These are phyloP conservation scores for Lycorma delicatula DNA, from an alignment of 1,140 invertebrate species.

Conservation along the genomic window DNA sequence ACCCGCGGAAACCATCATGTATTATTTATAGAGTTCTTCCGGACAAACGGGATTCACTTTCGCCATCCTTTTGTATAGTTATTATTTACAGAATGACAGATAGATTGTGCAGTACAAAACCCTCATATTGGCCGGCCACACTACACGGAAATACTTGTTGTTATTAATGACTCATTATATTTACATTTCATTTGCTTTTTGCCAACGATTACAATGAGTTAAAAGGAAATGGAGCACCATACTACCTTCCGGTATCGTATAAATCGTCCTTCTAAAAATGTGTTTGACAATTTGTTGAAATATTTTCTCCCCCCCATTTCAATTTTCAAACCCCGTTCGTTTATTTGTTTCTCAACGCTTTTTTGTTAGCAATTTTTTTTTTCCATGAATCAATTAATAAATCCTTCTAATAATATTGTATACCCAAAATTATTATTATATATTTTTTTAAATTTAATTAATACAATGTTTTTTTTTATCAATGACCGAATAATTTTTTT, in stretches of 20 bases:
- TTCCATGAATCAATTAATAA: too few relatives aligned
- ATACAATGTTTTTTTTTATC: too few relatives aligned
- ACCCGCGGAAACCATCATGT: conserved; percentile 1
- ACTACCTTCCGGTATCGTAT: too few relatives aligned
- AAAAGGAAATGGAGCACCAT: too few relatives aligned
- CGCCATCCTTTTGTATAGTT: not conserved
- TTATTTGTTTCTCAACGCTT: too few relatives aligned
- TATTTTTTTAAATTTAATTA: too few relatives aligned
- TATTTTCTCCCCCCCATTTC: not conserved
- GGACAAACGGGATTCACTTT: conserved; percentile 2
- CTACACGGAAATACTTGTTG: conserved; percentile 3
- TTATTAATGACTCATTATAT: conserved; percentile 7
- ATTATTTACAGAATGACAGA: conserved; percentile 1
- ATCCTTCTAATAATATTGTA: too few relatives aligned
- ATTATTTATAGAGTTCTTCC: conserved; percentile 3
- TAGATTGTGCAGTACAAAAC: not conserved
- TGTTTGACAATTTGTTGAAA: not conserved
- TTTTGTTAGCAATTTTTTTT: too few relatives aligned
- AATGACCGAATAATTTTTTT: too few relatives aligned
- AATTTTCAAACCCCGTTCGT: not conserved
- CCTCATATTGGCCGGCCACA: not conserved
- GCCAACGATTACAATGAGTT: not conserved
- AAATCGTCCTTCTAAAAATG: not conserved
- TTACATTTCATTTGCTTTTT: conserved; percentile 7
- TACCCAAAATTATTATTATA: too few relatives aligned